Conservation (phyloP, 2,888 invertebrate species). For the Conomelus anceps region DNA sequence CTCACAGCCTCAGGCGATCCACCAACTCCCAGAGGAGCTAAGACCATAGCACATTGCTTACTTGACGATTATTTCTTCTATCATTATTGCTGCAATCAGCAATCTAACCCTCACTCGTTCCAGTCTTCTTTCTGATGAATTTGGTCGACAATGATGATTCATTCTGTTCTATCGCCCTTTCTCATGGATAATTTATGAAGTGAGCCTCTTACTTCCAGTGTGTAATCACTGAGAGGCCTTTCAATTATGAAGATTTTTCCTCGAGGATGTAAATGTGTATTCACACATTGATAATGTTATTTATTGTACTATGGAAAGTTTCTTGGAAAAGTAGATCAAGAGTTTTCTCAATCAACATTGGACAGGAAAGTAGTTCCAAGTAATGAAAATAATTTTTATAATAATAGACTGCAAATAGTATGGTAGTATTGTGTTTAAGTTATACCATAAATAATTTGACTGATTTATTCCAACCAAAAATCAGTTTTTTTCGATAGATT, state of each 20-base stretch:
- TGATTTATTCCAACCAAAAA: too few relatives aligned
- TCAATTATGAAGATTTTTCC: not conserved
- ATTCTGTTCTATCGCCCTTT: not conserved
- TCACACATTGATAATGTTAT: not conserved
- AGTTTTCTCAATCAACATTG: too few relatives aligned
- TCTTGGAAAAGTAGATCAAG: too few relatives aligned
- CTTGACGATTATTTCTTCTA: not conserved
- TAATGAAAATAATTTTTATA: too few relatives aligned
- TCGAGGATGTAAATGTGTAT: too few relatives aligned
- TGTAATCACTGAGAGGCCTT: not conserved
- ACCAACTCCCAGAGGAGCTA: not conserved
- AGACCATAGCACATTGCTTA: too few relatives aligned
- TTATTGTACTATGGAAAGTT: too few relatives aligned
- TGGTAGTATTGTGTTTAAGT: too few relatives aligned
- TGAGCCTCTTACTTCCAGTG: not conserved
- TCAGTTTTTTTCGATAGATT: too few relatives aligned
- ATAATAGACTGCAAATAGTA: too few relatives aligned
- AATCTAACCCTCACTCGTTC: not conserved
- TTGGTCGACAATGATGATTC: not conserved
- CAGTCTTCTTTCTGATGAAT: not conserved
- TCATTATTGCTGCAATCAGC: not conserved
- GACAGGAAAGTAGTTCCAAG: too few relatives aligned
- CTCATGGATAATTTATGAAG: not conserved
- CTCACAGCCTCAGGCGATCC: not conserved
- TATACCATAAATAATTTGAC: too few relatives aligned